These are phyloP conservation scores for Leptinotarsa haldemani DNA, from an alignment of 2,888 invertebrate species.

Conservation along the genomic window DNA sequence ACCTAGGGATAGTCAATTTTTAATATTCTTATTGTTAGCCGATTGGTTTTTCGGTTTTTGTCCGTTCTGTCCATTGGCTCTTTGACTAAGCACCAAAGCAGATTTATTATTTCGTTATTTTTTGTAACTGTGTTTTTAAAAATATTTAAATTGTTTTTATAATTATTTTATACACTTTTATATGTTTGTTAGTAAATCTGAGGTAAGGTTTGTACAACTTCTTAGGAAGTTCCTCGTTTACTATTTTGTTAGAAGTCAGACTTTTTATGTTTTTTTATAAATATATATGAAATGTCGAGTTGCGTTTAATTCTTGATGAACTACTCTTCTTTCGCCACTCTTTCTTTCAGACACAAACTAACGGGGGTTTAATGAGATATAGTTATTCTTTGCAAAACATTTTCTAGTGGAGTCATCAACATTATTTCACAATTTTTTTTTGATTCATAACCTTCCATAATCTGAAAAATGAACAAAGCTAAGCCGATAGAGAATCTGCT, in stretches of 20 bases:
- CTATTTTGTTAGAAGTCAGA: conserved; percentile 67
- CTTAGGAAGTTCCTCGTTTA: conserved; percentile 64
- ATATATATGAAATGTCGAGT: conserved; percentile 66
- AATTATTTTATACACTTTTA: conserved; percentile 66
- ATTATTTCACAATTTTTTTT: no score
- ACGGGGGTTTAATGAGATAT: neutral
- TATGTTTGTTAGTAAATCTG: conserved; percentile 66
- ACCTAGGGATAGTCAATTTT: conserved; percentile 66
- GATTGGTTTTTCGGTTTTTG: conserved; percentile 61
- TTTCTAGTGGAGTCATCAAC: no score
- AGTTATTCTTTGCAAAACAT: no score
- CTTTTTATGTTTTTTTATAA: conserved; percentile 67
- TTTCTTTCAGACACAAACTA: conserved; percentile 9
- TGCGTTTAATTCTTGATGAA: conserved; percentile 66
- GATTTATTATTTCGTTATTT: conserved; percentile 61
- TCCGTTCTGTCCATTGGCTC: conserved; percentile 59
- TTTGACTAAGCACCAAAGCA: conserved; percentile 65
- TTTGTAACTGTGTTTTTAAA: conserved; percentile 60
- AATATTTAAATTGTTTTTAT: conserved; percentile 66
- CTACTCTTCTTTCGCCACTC: conserved; percentile 61
- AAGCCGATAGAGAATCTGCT: no score
- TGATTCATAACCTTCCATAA: no score
- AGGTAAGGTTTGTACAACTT: conserved; percentile 63
- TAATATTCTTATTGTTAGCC: conserved; percentile 64
- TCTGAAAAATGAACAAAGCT: no score